These are phyloP conservation scores for Acleris literana DNA, from an alignment of 2,888 invertebrate genomes.

Conservation along the genomic window DNA sequence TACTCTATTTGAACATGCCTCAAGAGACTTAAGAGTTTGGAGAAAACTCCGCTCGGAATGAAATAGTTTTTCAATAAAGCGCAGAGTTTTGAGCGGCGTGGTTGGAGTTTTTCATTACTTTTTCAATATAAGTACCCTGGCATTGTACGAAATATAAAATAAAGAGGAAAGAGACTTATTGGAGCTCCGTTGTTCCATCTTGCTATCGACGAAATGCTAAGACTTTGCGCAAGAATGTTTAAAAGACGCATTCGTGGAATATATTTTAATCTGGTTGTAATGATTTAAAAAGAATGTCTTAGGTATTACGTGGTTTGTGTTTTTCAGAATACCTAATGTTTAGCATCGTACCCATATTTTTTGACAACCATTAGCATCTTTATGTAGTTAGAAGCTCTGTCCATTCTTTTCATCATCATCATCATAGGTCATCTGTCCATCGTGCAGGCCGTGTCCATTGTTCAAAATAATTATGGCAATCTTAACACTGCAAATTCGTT, in stretches of 20 bases:
- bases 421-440: too few relatives aligned
- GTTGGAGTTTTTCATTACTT: conserved; percentile 64
- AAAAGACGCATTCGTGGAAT: neutral
- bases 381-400: too few relatives aligned
- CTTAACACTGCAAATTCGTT: too few relatives aligned
- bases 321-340: too few relatives aligned
- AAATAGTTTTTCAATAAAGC: conserved; percentile 71
- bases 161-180: conserved; percentile 14
- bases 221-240: conserved; percentile 3
- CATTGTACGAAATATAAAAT: conserved; percentile 35
- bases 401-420: too few relatives aligned
- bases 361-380: too few relatives aligned
- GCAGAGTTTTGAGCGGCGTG: conserved; percentile 52
- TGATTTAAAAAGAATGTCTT: too few relatives aligned
- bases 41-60: conserved; percentile 51
- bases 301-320: too few relatives aligned
- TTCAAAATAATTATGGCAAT: too few relatives aligned
- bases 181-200: conserved; percentile 10
- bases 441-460: too few relatives aligned
- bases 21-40: conserved; percentile 46
- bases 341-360: too few relatives aligned
- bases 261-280: neutral
- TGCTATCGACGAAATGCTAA: neutral
- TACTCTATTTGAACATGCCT: conserved; percentile 24
- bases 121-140: conserved; percentile 60